Evolutionary conservation across 2,113 vertebrate genomes (phyloP).

Genomic region (Muntiacus reevesi): DNA sequence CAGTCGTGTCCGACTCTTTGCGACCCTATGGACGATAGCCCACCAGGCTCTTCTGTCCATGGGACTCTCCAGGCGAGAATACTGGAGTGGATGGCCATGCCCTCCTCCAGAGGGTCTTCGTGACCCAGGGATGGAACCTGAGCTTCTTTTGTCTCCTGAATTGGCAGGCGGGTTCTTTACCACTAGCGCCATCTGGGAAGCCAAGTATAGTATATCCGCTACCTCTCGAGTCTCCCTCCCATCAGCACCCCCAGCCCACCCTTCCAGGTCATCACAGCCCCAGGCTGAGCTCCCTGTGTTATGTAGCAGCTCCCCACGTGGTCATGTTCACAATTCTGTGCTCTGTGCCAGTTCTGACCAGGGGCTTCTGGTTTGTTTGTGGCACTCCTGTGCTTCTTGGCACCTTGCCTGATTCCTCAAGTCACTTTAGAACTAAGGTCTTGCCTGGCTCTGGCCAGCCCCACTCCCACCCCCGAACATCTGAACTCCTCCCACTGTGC

Average conservation of each 20-base stretch:
- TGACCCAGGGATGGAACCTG: too few species aligned
- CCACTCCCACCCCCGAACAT: background rate
- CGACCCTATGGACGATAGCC: rapidly evolving
- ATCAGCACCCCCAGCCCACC: background rate
- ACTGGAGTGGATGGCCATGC: background rate
- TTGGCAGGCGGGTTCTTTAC: background rate
- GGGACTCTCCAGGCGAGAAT: background rate
- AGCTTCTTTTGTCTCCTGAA: background rate
- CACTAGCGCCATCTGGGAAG: background rate
- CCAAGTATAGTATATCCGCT: background rate
- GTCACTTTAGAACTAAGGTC: background rate
- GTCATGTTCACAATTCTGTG: background rate
- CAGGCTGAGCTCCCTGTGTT: background rate
- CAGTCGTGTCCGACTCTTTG: background rate
- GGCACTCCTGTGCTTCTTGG: background rate
- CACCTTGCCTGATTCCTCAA: background rate
- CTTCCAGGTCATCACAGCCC: background rate
- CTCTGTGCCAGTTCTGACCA: background rate
- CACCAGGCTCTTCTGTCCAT: background rate
- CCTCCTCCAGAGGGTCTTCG: background rate
- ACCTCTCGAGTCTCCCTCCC: background rate
- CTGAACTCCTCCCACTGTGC: background rate
- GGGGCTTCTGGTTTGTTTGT: background rate
- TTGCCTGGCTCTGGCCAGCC: background rate
- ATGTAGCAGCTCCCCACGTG: background rate